These are phyloP conservation scores for Ahaetulla prasina DNA, from an alignment of 2,113 vertebrate genomes.

Conservation along the genomic window DNA sequence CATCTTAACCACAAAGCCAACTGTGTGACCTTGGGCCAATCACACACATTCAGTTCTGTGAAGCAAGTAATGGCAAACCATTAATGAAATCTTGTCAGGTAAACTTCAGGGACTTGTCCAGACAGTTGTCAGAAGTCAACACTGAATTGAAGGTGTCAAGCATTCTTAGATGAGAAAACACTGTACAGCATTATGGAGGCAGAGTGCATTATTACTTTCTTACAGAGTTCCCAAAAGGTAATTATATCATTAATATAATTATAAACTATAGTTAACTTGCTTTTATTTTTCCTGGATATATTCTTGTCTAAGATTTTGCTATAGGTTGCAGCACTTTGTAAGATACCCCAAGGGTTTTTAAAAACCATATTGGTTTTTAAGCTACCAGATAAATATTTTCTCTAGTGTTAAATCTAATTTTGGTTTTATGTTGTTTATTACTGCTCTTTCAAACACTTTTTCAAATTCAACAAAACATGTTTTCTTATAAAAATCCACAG, in stretches of 20 bases:
- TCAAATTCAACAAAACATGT: not conserved
- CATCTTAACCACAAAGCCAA: not conserved
- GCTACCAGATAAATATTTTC: not conserved
- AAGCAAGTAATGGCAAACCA: not conserved
- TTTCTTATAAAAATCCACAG: constrained; percentile 1
- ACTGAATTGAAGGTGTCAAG: not conserved
- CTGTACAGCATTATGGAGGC: constrained; percentile 24
- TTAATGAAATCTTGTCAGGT: not conserved
- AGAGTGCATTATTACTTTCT: not conserved
- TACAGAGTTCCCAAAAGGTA: constrained; percentile 11
- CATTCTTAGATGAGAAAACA: not conserved
- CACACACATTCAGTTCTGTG: not conserved
- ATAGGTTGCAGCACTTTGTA: not conserved
- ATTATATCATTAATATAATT: constrained; percentile 18
- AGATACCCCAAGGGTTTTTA: not conserved
- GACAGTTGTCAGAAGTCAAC: not conserved
- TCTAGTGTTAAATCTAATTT: not conserved
- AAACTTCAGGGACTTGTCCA: not conserved
- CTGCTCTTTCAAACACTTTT: not conserved
- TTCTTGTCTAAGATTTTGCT: not conserved
- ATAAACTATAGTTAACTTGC: not conserved
- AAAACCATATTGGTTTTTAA: not conserved
- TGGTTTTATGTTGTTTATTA: not conserved
- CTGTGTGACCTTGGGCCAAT: not conserved
- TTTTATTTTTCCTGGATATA: not conserved